Conservation (phyloP, 2,888 invertebrate genomes). For the Synanthedon myopaeformis region DNA sequence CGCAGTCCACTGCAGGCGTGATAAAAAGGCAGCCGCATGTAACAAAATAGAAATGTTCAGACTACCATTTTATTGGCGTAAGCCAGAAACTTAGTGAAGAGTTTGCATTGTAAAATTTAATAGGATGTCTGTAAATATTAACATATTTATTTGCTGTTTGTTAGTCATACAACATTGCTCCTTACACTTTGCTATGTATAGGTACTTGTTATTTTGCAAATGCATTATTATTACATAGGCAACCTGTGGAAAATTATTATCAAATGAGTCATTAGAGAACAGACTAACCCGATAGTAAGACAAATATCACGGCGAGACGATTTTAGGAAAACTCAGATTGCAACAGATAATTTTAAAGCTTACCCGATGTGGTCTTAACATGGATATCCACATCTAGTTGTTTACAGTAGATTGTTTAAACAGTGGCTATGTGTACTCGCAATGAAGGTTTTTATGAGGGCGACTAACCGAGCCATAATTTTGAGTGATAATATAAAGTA, state of each 20-base stretch:
- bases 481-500: no score
- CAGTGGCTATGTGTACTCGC: no score
- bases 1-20: slow-evolving; percentile 75
- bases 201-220: not conserved
- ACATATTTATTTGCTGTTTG: not conserved
- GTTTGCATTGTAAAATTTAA: not conserved
- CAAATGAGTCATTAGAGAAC: no score
- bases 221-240: not conserved
- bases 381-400: no score
- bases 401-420: no score
- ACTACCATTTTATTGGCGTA: slow-evolving; percentile 6
- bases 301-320: no score
- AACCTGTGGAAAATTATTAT: not conserved
- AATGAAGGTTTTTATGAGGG: no score
- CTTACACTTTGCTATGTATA: not conserved
- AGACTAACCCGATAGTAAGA: no score
- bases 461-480: no score
- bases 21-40: slow-evolving; percentile 71
- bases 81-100: not conserved
- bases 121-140: not conserved
- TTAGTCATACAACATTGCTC: not conserved
- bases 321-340: no score
- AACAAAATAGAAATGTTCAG: slow-evolving; percentile 68
- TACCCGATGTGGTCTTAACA: no score
- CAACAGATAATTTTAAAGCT: no score